These are phyloP conservation scores for Podargus strigoides DNA, from an alignment of 2,797 vertebrate species.

Conservation along the genomic window DNA sequence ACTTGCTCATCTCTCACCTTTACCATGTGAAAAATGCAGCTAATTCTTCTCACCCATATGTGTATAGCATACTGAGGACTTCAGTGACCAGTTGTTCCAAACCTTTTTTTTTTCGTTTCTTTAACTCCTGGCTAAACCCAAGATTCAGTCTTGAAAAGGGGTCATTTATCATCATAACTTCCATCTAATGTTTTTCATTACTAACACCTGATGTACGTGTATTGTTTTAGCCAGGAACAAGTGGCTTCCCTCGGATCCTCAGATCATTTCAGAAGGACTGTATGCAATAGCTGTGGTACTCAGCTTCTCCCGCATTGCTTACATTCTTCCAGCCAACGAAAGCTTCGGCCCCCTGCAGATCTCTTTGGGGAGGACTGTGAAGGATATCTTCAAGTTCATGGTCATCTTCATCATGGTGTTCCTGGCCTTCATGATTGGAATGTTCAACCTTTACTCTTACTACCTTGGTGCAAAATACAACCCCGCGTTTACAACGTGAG, in stretches of 20 bases:
- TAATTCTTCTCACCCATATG: background rate
- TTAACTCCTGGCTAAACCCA: background rate
- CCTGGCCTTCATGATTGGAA: slow-evolving; percentile 98
- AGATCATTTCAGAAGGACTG: slow-evolving; percentile 96
- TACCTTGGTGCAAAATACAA: slow-evolving; percentile 98
- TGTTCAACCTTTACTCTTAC: slow-evolving; percentile 98
- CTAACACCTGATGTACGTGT: slow-evolving; percentile 47
- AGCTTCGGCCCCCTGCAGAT: slow-evolving; percentile 97
- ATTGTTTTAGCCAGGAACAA: slow-evolving; percentile 89
- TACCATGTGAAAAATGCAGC: background rate
- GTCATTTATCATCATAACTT: background rate
- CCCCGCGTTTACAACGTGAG: slow-evolving; percentile 97
- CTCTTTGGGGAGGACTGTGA: slow-evolving; percentile 93
- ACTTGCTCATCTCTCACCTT: background rate
- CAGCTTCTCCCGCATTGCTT: slow-evolving; percentile 96
- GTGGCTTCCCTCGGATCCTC: slow-evolving; percentile 95
- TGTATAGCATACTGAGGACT: background rate
- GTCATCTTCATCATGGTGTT: slow-evolving; percentile 99
- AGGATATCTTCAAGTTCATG: slow-evolving; percentile 99
- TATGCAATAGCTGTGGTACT: slow-evolving; percentile 95
- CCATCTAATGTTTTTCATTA: background rate
- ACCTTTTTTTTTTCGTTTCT: background rate
- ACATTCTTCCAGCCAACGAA: slow-evolving; percentile 97
- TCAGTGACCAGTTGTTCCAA: background rate
- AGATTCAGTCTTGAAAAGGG: background rate